Conservation (phyloP, 2,888 invertebrate species). For the Atethmia centrago region DNA sequence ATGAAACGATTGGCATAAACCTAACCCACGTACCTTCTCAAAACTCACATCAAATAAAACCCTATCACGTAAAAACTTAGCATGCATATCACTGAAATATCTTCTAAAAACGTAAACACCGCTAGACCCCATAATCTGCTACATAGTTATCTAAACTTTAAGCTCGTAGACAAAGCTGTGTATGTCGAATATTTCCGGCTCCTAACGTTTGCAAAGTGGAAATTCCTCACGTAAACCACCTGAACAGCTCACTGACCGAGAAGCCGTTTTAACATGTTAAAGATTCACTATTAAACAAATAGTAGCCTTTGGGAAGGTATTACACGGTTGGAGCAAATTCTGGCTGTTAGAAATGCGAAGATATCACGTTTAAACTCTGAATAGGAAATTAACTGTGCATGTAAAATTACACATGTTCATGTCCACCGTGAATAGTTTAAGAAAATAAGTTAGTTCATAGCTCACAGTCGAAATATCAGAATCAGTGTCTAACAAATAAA, state of each 20-base stretch:
- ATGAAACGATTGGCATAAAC: constrained; percentile 1
- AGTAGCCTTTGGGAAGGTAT: constrained; percentile 44
- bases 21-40: neutral
- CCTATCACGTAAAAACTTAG: constrained; percentile 16
- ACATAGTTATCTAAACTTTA: constrained; percentile 40
- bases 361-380: constrained; percentile 1
- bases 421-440: neutral
- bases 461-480: neutral
- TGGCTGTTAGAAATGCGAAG: constrained; percentile 6
- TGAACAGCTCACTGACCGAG: constrained; percentile 74
- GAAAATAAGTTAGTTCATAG: neutral
- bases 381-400: neutral
- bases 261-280: constrained; percentile 76
- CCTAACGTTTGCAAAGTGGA: constrained; percentile 78
- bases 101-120: constrained; percentile 31
- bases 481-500: neutral
- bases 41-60: neutral
- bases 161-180: constrained; percentile 62
- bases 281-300: constrained; percentile 76
- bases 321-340: constrained; percentile 26
- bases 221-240: constrained; percentile 79
- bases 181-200: constrained; percentile 74
- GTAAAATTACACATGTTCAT: neutral
- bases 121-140: constrained; percentile 37
- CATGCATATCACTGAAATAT: constrained; percentile 31